Percentiles rank a stretch among this genome's conserved stretches.
Evolutionary conservation across 2,888 invertebrate species (phyloP).

Genomic region (Dermolepida albohirtum): DNA sequence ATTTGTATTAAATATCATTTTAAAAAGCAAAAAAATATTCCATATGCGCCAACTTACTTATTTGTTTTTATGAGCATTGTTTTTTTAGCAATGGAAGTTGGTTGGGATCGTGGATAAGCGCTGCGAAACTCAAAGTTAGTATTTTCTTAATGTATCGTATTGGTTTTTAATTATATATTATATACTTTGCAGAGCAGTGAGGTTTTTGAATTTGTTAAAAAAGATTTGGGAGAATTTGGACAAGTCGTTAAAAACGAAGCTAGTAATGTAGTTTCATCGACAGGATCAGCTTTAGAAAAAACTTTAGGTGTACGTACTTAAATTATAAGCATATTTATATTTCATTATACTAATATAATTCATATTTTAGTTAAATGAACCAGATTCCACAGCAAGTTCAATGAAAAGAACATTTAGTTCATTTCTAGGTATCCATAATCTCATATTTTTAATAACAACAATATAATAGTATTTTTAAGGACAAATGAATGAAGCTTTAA

Average conservation of each 20-base stretch:
- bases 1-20: too few species aligned
- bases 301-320: constrained; percentile 71
- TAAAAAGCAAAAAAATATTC: background rate
- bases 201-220: constrained; percentile 81
- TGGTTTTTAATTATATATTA: constrained; percentile 27
- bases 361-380: constrained; percentile 73
- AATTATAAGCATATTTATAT: constrained; percentile 27
- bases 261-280: constrained; percentile 73
- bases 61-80: constrained; percentile 20
- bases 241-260: constrained; percentile 79
- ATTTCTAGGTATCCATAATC: constrained; percentile 70
- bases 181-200: constrained; percentile 73
- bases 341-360: constrained; percentile 36
- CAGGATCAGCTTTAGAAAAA: constrained; percentile 76
- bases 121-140: constrained; percentile 63
- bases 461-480: constrained; percentile 60
- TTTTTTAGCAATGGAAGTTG: constrained; percentile 58
- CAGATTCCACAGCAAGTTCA: constrained; percentile 77
- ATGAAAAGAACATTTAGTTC: constrained; percentile 80
- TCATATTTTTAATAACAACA: constrained; percentile 25
- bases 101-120: constrained; percentile 64
- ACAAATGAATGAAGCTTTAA: constrained; percentile 77
- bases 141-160: background rate
- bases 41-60: constrained; percentile 28
- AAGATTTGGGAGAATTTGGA: constrained; percentile 81